Base-by-base conservation (phyloP, 1,140 invertebrate genomes). In the Macrobrachium rosenbergii region DNA sequence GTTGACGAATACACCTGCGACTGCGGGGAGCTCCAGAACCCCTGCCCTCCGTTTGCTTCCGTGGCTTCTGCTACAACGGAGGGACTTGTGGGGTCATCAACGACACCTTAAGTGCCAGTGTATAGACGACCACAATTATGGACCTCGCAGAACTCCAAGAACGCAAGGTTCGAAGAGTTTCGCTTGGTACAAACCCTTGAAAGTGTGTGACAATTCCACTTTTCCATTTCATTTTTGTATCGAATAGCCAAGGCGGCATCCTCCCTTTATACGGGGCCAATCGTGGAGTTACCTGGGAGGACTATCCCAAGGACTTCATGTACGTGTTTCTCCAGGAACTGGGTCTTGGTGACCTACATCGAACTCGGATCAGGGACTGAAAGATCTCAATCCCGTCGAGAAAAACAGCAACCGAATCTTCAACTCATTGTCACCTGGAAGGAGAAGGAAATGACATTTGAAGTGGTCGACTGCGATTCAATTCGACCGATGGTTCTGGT, bases 231-330 rank as follows among this genome's bases (percentile, higher is more conserved):
- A 92, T n/a, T n/a, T 99, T 99, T 91, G 96, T 98, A 84, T 99
- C 98, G 0, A 94, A 95, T 89, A 96, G 96, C 92, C 94, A 95
- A 0, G 96, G 98, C 91, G 98, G 98, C 3, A 93, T 99, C 19
- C 93, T 99, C 64, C n/a, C 92, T 99, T 11, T 99, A 99, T 92
- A 99, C 99, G 92, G 98, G 98, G 52, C 98, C 98, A 0, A 98
- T 99, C 90, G 96, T 97, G 21, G 96, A 96, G 19, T 95, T 96
- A 75, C 97, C 97, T 97, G 98, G 92, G 92, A 94, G 3, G 97
- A 98, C 91, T 97, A 98, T 94, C 94, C 95, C 86, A 94, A 91
- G 96, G 98, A 94, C 94, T 95, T 89, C 94, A 97, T 92, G 95
- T 97, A 91, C 16, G 92, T 93, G 98, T 99, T 93, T 99, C 98